Conservation (phyloP, 2,888 invertebrate genomes). For the Ornithoptera priamus region DNA sequence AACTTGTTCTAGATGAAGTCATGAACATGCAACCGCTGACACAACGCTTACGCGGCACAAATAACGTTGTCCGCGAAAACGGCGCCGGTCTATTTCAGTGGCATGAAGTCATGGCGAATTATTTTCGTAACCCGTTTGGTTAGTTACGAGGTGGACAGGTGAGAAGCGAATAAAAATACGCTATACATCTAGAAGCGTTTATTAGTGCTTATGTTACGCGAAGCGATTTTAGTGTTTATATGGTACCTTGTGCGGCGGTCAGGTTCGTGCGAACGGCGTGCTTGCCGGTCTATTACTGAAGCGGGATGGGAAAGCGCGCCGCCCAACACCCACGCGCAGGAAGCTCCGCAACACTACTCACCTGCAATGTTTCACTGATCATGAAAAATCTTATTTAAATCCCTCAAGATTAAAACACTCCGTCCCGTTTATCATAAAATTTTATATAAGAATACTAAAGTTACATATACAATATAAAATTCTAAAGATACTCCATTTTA, state of each 20-base stretch:
- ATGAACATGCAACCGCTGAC: constrained; percentile 30
- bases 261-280: constrained; percentile 77
- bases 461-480: too few species aligned
- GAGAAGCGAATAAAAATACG: constrained; percentile 56
- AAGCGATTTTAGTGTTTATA: constrained; percentile 53
- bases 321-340: constrained; percentile 56
- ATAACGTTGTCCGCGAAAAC: constrained; percentile 42
- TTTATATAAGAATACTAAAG: neutral
- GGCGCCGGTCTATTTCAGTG: constrained; percentile 67
- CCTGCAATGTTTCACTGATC: constrained; percentile 66
- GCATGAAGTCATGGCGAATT: constrained; percentile 69
- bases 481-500: neutral
- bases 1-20: constrained; percentile 20
- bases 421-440: constrained; percentile 7
- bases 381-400: constrained; percentile 22
- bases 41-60: constrained; percentile 36
- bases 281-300: constrained; percentile 74
- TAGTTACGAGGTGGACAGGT: constrained; percentile 68
- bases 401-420: neutral
- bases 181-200: constrained; percentile 59
- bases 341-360: constrained; percentile 47
- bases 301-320: constrained; percentile 42
- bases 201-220: constrained; percentile 71
- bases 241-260: constrained; percentile 76
- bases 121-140: constrained; percentile 71